These are phyloP conservation scores for Epicauta chinensis DNA, from an alignment of 1,140 invertebrate species.

Conservation along the genomic window DNA sequence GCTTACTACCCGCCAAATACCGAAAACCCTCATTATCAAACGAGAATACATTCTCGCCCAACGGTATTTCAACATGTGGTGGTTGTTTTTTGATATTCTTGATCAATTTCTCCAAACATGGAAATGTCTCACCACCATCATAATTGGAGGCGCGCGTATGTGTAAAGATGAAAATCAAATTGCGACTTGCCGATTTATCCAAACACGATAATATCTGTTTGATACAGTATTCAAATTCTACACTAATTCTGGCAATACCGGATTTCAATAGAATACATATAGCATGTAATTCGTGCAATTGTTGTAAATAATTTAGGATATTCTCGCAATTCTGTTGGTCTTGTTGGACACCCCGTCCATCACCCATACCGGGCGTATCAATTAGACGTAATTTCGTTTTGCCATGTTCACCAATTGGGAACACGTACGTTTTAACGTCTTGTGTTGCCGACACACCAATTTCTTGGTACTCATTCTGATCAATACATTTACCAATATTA, in stretches of 20 bases:
- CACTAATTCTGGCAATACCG: constrained; percentile 25
- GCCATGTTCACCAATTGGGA: constrained; percentile 22
- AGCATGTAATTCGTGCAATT: constrained; percentile 31
- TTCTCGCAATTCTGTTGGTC: constrained; percentile 36
- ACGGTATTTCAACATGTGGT: constrained; percentile 25
- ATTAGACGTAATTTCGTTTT: constrained; percentile 29
- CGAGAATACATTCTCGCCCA: constrained; percentile 31
- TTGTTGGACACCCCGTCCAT: constrained; percentile 30
- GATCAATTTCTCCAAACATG: constrained; percentile 19
- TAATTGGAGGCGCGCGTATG: constrained; percentile 31
- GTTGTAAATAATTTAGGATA: constrained; percentile 31
- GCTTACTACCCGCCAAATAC: constrained; percentile 27
- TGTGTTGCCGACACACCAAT: constrained; percentile 34
- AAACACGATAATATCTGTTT: constrained; percentile 33
- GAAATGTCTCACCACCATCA: constrained; percentile 28
- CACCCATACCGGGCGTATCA: constrained; percentile 36
- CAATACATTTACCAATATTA: constrained; percentile 11
- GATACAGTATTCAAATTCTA: constrained; percentile 34
- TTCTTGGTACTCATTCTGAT: constrained; percentile 31
- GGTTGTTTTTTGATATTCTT: constrained; percentile 23
- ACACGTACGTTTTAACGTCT: constrained; percentile 34
- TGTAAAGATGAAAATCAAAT: constrained; percentile 38
- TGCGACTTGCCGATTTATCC: constrained; percentile 32
- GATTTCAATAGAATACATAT: constrained; percentile 35
- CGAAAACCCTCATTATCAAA: constrained; percentile 38